Evolutionary conservation across 2,888 invertebrate species (phyloP).

Genomic region (Chrysina gloriosa): DNA sequence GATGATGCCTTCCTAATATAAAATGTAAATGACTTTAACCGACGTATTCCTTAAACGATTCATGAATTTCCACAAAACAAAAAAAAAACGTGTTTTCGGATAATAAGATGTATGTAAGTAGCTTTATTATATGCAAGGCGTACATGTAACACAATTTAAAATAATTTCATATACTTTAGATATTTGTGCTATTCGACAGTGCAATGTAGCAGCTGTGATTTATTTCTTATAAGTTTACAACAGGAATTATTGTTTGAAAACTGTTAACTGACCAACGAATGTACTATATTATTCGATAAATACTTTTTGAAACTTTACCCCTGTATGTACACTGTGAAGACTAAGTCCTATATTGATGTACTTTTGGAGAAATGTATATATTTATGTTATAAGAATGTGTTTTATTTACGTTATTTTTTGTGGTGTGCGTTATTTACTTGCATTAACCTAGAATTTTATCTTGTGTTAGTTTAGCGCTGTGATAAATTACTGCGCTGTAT

Average conservation of each 20-base stretch:
- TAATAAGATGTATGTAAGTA: slow-evolving; percentile 12
- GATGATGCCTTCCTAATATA: background rate
- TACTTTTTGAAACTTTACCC: slow-evolving; percentile 5
- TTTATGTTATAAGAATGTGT: slow-evolving; percentile 14
- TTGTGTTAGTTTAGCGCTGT: too few species aligned
- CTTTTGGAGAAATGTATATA: slow-evolving; percentile 32
- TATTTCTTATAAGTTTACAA: slow-evolving; percentile 21
- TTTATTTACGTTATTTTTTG: slow-evolving; percentile 19
- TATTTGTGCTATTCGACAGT: background rate
- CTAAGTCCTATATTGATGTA: slow-evolving; percentile 15
- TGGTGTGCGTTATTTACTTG: too few species aligned
- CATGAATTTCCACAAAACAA: too few species aligned
- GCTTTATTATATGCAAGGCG: slow-evolving; percentile 1
- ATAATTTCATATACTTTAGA: background rate
- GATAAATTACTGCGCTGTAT: too few species aligned
- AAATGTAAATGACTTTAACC: too few species aligned
- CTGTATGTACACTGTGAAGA: background rate
- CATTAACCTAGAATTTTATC: too few species aligned
- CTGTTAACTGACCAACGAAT: slow-evolving; percentile 30
- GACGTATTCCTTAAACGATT: too few species aligned
- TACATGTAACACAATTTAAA: background rate
- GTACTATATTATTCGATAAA: background rate
- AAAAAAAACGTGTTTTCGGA: too few species aligned
- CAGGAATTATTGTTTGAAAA: slow-evolving; percentile 1
- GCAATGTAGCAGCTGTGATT: slow-evolving; percentile 20